Conservation (phyloP, 2,113 vertebrate species). For the Colossoma macropomum region DNA sequence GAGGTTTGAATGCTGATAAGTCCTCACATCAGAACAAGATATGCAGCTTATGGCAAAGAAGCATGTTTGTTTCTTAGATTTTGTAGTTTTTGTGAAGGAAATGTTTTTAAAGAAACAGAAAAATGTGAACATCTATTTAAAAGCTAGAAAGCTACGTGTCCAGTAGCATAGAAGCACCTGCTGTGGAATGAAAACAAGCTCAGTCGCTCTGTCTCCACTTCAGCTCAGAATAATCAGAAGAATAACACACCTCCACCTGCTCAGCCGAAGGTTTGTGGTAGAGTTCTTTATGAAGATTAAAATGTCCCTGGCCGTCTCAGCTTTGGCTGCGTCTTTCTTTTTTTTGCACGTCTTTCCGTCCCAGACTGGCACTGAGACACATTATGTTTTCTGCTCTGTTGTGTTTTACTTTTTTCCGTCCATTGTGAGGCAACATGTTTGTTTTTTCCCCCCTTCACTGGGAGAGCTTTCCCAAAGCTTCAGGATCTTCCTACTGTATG, state of each 20-base stretch:
- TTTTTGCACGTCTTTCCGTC: background rate
- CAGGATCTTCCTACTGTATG: background rate
- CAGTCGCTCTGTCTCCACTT: background rate
- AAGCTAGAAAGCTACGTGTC: no score
- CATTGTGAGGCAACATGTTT: conserved; percentile 31
- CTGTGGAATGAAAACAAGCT: no score
- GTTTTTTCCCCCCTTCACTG: background rate
- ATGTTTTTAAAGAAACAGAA: no score
- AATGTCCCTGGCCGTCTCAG: background rate
- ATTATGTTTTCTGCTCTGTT: conserved; percentile 6
- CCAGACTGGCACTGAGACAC: background rate
- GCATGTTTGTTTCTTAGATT: no score
- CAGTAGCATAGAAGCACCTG: no score
- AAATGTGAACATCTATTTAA: no score
- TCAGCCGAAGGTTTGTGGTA: background rate
- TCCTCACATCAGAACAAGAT: no score
- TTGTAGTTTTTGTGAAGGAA: no score
- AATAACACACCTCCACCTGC: background rate
- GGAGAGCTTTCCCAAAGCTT: background rate
- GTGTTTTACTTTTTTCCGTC: conserved; percentile 24
- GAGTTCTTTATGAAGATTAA: background rate
- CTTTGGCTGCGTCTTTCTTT: background rate
- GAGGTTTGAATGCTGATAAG: no score
- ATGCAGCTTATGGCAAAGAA: no score
- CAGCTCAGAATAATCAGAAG: background rate